Evolutionary conservation across 1,140 invertebrate genomes (phyloP).

Genomic region (Drosophila pectinifera): DNA sequence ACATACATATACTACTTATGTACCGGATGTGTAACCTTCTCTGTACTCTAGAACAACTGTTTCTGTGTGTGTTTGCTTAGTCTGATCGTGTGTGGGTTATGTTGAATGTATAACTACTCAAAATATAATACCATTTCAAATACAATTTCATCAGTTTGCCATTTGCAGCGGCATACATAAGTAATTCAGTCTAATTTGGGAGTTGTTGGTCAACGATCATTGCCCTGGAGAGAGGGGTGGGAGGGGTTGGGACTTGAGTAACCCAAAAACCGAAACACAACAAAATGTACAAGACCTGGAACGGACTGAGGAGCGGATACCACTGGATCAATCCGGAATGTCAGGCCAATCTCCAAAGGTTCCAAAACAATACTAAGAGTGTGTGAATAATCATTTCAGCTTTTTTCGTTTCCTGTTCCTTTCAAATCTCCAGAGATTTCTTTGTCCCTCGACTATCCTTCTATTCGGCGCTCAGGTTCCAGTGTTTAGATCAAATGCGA

Average conservation of each 20-base stretch:
- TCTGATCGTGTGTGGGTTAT: slow-evolving; percentile 25
- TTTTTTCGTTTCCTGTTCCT: background rate
- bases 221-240: slow-evolving; percentile 24
- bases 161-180: slow-evolving; percentile 54
- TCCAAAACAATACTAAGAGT: slow-evolving; percentile 1
- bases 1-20: slow-evolving; percentile 36
- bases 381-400: slow-evolving; percentile 4
- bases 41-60: slow-evolving; percentile 59
- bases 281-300: slow-evolving; percentile 26
- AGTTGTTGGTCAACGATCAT: slow-evolving; percentile 77
- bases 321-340: slow-evolving; percentile 3
- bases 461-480: background rate
- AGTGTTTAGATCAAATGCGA: slow-evolving; percentile 85
- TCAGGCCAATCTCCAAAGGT: slow-evolving; percentile 8
- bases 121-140: slow-evolving; percentile 77
- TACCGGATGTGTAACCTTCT: slow-evolving; percentile 40
- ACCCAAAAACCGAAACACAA: slow-evolving; percentile 45
- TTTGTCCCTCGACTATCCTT: slow-evolving; percentile 5
- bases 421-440: slow-evolving; percentile 20
- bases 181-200: slow-evolving; percentile 82
- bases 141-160: slow-evolving; percentile 56
- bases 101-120: slow-evolving; percentile 66
- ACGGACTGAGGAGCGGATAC: slow-evolving; percentile 3
- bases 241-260: slow-evolving; percentile 6
- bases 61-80: slow-evolving; percentile 8